Percentiles rank a stretch among this genome's conserved stretches.
Evolutionary conservation across 2,113 vertebrate genomes (phyloP).

Genomic region (Ovis aries): DNA sequence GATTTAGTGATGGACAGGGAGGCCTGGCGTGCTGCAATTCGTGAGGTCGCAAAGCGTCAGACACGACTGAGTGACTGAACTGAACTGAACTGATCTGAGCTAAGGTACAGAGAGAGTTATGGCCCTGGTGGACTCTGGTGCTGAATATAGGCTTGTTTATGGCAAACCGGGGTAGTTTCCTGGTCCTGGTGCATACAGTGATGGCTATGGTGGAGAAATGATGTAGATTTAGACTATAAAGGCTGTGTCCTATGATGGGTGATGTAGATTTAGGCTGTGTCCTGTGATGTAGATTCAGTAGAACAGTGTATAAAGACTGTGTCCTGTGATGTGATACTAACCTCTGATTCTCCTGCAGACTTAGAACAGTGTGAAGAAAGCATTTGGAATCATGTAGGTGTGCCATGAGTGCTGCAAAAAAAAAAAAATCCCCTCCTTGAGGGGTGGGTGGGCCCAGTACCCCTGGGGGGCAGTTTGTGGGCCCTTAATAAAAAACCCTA

Average conservation of each 20-base stretch:
- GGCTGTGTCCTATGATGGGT: background rate
- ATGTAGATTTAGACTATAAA: background rate
- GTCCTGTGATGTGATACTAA: background rate
- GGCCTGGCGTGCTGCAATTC: rapidly evolving
- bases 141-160: background rate
- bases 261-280: background rate
- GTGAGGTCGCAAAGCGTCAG: rapidly evolving
- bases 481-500: background rate
- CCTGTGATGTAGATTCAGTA: background rate
- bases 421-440: background rate
- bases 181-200: background rate
- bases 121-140: rapidly evolving
- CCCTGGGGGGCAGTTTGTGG: background rate
- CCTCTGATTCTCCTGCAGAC: background rate
- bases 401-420: background rate
- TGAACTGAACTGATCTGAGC: no score
- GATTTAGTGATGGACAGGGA: no score
- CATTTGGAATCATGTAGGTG: background rate
- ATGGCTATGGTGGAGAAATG: background rate
- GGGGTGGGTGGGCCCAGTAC: background rate
- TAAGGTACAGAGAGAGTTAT: background rate
- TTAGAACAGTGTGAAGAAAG: background rate
- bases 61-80: rapidly evolving
- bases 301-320: background rate
- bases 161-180: background rate